Evolutionary conservation across 2,888 invertebrate genomes (phyloP), one percentile per base, ranked within the genome.

Genomic region (Tolmerus cingulatus): DNA sequence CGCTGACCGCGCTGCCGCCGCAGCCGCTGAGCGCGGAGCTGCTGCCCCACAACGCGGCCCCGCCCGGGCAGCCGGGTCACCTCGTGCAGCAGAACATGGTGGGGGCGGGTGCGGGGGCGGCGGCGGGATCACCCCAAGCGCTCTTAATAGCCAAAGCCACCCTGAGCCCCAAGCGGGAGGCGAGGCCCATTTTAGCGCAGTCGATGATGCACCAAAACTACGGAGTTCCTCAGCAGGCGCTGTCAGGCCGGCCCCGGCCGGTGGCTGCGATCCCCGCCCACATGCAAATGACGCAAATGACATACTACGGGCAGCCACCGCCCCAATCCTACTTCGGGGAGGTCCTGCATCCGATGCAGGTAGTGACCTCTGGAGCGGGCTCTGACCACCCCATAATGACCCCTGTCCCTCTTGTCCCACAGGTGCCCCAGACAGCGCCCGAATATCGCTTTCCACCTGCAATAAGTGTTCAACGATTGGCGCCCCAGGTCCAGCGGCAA

Each of bases 371-470:
- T 66, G 66, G 40, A 37, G 40, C 30, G 4, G 40, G 77, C 30
- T 40, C 19, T 77, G 19, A 37, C 30, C 40, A 34, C 16, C 19
- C 40, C 9, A 40, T 40, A 37, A 77, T 40, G 27, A 76, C 34
- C 8, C 27, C 40, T 34, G 27, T 76, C 27, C n/a, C 76, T 76
- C 81, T 86, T 19, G 46, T 86, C 57, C 90, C 89, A 37, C 87
- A 91, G 90, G 89, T 89, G 87, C 89, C 90, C 46, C 89, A 91
- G 89, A 90, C 91, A 87, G 90, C 92, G 74, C 90, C 91, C 89
- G 93, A 93, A 90, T 93, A 93, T 89, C 91, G 92, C 88, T 93
- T 93, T 91, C 93, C 93, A 89, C 92, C 92, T 88, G 91, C 92
- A 88, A 93, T 93, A 86, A 93, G 93, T 90, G 93, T 93, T 88